These are phyloP conservation scores for Mactromeris polynyma DNA, from an alignment of 2,888 invertebrate genomes.

Conservation along the genomic window DNA sequence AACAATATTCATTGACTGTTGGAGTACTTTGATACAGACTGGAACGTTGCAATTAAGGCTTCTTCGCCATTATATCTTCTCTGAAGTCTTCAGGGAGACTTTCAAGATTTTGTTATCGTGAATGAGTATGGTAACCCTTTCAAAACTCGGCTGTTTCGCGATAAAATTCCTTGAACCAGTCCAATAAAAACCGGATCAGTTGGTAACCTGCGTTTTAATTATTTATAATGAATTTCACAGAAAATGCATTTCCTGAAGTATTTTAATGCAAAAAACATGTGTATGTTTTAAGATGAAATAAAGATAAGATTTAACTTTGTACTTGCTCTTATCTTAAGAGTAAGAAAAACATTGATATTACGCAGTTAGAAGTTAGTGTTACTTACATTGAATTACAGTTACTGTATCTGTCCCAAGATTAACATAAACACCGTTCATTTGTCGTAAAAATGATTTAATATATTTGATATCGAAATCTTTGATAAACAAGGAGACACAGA, in stretches of 20 bases:
- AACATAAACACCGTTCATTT: too few relatives aligned
- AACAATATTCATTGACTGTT: not conserved
- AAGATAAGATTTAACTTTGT: not conserved
- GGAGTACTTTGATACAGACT: not conserved
- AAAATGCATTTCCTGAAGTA: slow-evolving; percentile 17
- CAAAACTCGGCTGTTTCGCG: not conserved
- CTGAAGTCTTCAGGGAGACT: not conserved
- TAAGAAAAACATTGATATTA: not conserved
- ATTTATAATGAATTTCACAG: slow-evolving; percentile 27
- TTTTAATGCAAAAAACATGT: slow-evolving; percentile 31
- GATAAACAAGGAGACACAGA: too few relatives aligned
- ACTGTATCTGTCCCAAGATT: too few relatives aligned
- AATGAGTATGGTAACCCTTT: not conserved
- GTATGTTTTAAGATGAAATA: not conserved
- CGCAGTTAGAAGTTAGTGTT: too few relatives aligned
- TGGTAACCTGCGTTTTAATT: slow-evolving; percentile 24
- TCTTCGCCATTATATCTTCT: not conserved
- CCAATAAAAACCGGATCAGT: slow-evolving; percentile 12
- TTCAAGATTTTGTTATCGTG: not conserved
- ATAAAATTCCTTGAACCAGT: slow-evolving; percentile 15
- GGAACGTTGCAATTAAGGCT: not conserved
- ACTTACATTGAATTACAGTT: too few relatives aligned
- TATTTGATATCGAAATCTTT: too few relatives aligned
- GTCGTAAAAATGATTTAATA: too few relatives aligned
- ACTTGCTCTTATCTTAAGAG: not conserved